Evolutionary conservation across 2,797 vertebrate species (phyloP).

Genomic region (Lacerta bilineata): DNA sequence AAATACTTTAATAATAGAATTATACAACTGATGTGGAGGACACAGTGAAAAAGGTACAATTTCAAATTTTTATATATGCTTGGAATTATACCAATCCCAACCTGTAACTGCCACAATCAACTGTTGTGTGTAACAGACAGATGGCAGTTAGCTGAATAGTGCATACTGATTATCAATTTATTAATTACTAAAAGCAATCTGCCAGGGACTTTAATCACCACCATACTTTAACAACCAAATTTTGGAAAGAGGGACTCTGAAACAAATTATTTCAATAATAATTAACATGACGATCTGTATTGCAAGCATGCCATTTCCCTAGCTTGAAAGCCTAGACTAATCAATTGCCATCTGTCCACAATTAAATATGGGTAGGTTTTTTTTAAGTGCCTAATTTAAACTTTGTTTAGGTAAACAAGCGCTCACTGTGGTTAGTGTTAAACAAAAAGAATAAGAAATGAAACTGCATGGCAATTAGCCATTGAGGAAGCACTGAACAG

Average conservation of each 20-base stretch:
- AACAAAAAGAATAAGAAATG: conserved; percentile 57
- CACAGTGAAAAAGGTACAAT: not conserved
- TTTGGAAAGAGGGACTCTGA: conserved; percentile 72
- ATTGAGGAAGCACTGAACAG: not conserved
- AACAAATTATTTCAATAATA: conserved; percentile 77
- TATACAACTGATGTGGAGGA: not conserved
- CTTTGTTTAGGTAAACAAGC: conserved; percentile 61
- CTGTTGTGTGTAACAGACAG: conserved; percentile 73
- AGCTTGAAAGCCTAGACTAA: conserved; percentile 63
- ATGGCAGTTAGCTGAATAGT: conserved; percentile 75
- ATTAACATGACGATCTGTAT: conserved; percentile 72
- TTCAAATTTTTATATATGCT: not conserved
- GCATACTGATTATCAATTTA: conserved; percentile 76
- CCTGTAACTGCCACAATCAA: conserved; percentile 60
- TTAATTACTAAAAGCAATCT: conserved; percentile 78
- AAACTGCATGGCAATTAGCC: conserved; percentile 5
- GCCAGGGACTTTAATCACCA: conserved; percentile 67
- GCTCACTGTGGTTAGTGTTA: conserved; percentile 19
- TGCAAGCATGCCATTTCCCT: conserved; percentile 68
- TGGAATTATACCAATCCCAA: no score
- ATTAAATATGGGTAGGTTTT: conserved; percentile 47
- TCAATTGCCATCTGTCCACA: conserved; percentile 67
- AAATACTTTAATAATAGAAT: not conserved
- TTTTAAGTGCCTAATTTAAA: conserved; percentile 43
- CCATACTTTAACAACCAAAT: conserved; percentile 71